Base-by-base conservation (phyloP, 2,888 invertebrate species). In the Eupithecia abbreviata region DNA sequence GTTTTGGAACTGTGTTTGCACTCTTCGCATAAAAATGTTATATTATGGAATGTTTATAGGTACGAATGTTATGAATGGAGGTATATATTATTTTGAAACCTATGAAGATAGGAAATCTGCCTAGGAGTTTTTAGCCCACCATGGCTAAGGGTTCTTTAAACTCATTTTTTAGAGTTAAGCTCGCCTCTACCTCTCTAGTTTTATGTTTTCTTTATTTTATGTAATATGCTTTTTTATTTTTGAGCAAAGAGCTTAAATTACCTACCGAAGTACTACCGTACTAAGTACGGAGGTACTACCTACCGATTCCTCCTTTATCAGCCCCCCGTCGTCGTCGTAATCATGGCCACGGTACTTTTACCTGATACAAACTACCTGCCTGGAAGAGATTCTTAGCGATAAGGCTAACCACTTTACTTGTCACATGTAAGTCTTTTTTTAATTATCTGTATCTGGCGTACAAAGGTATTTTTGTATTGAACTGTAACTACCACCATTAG, bases 1-100 rank as follows among this genome's bases (percentile, higher is more conserved):
- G 84, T 80, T 82, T 75, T 80, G 83, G 84, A 84, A 84, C 83
- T 84, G 83, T 84, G 72, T 72, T 73, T 71, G 69, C 69, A 71
- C 77, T 71, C 67, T 18, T 67, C 55, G 18, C 62, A 67, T 51
- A 55, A 62, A 72, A 62, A 73, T 71, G 69, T 71, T 55, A 70
- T 41, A 18, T 69, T 7, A 45, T 68, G 45, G 51, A 70, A 68
- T 49, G 18, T 72, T 69, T 69, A 69, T 69, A 69, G 15, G 13
- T 18, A 30, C 15, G n/a, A 69, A 69, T 69, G 47, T 69, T 69
- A 18, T n/a, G n/a, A 30, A 6, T 18, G 30, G n/a, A n/a, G 7
- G 0, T 43, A 43, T 55, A n/a, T 55, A 47, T 47, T 69, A 6
- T 10, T n/a, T 45, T n/a, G 18, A 58, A 58, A 62, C 10, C 10